phyloP scores from a whole-genome alignment of 2,888 invertebrate genomes.

The Campoplex nolae region DNA sequence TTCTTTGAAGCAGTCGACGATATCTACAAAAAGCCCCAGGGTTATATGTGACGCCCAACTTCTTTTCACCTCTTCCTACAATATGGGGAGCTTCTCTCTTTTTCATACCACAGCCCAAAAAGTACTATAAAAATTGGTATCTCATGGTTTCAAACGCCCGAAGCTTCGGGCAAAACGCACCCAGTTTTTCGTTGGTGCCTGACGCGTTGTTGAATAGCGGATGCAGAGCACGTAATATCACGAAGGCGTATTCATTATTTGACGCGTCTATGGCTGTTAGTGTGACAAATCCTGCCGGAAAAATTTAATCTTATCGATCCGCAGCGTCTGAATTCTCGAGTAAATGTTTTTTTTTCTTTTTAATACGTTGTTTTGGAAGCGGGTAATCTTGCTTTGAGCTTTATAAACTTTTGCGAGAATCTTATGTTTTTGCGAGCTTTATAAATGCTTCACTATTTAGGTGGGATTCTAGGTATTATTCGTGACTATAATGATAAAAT shows the following conservation, averaged over 20 bases:
- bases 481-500: neutral
- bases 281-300: neutral
- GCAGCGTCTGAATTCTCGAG: neutral
- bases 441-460: neutral
- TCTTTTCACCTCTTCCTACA: conserved; percentile 36
- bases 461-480: neutral
- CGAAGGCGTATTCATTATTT: neutral
- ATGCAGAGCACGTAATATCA: conserved; percentile 14
- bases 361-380: neutral
- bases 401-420: neutral
- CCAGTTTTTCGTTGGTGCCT: conserved; percentile 16
- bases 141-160: conserved; percentile 40
- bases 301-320: neutral
- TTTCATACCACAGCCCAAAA: conserved; percentile 14
- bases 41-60: conserved; percentile 52
- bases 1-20: conserved; percentile 23
- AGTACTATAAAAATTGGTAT: conserved; percentile 52
- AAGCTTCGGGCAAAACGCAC: neutral
- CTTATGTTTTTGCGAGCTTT: neutral
- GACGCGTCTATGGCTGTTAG: neutral
- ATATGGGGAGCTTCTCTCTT: conserved; percentile 30
- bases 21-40: conserved; percentile 41
- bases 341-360: neutral
- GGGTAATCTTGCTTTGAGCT: neutral
- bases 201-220: conserved; percentile 16